phyloP scores from a whole-genome alignment of 2,888 invertebrate genomes.

The Lasius platythorax region DNA sequence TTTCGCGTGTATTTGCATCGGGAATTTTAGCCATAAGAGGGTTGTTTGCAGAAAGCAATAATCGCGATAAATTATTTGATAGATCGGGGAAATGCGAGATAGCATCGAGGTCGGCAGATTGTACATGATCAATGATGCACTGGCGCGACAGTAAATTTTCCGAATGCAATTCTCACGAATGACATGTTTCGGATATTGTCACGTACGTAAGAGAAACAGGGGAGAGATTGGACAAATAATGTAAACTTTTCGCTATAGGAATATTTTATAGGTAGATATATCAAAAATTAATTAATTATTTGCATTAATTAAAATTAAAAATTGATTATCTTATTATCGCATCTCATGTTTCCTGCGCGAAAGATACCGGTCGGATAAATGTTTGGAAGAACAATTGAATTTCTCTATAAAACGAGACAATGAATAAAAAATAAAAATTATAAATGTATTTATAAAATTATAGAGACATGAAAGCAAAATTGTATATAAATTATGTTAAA shows the following conservation, averaged over 20 bases:
- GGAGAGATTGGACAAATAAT: not conserved
- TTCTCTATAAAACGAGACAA: conserved; percentile 24
- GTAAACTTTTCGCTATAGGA: not conserved
- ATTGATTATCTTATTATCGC: conserved; percentile 49
- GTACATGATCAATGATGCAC: conserved; percentile 10
- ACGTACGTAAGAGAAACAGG: not conserved
- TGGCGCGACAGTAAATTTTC: conserved; percentile 23
- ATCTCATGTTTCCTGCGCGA: conserved; percentile 16
- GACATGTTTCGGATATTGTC: not conserved
- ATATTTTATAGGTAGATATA: not conserved
- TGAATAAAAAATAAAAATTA: not conserved
- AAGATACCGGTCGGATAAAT: conserved; percentile 10
- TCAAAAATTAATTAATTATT: not conserved
- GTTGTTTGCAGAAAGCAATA: not conserved
- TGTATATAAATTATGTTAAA: not conserved
- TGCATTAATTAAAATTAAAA: not conserved
- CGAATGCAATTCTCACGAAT: not conserved
- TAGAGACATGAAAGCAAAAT: not conserved
- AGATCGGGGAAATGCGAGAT: not conserved
- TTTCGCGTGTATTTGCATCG: not conserved
- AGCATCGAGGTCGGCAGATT: conserved; percentile 38
- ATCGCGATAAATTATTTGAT: conserved; percentile 19
- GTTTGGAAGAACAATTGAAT: conserved; percentile 35
- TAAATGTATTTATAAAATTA: not conserved
- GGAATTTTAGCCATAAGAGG: not conserved